Evolutionary conservation across 2,113 vertebrate genomes (phyloP).

Genomic region (Pelodiscus sinensis): DNA sequence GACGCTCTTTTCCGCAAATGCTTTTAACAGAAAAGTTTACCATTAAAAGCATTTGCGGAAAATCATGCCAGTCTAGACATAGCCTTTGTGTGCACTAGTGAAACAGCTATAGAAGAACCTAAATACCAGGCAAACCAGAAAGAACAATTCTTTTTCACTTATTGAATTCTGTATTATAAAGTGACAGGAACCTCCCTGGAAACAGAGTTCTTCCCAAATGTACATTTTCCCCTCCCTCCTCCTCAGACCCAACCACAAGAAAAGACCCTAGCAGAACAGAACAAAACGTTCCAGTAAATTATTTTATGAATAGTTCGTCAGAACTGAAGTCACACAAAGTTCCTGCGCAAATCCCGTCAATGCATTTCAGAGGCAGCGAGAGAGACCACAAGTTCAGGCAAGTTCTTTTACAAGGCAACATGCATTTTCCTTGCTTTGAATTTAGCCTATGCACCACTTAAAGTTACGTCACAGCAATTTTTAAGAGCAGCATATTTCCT

Average conservation of each 20-base stretch:
- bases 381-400: not conserved
- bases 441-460: not conserved
- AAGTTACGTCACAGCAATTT: slow-evolving; percentile 31
- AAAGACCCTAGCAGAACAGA: not conserved
- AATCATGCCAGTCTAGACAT: too few species aligned
- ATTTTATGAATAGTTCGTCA: not conserved
- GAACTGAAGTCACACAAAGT: not conserved
- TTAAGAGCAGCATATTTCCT: slow-evolving; percentile 66
- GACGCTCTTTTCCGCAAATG: too few species aligned
- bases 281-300: not conserved
- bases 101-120: not conserved
- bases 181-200: not conserved
- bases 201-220: not conserved
- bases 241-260: not conserved
- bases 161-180: not conserved
- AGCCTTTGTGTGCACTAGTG: not conserved
- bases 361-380: not conserved
- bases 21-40: too few species aligned
- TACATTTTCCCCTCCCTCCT: not conserved
- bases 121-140: not conserved
- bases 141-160: not conserved
- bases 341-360: not conserved
- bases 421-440: not conserved
- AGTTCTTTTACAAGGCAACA: not conserved
- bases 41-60: too few species aligned